phyloP scores from a whole-genome alignment of 1,140 invertebrate genomes.

The Doryteuthis pealeii region DNA sequence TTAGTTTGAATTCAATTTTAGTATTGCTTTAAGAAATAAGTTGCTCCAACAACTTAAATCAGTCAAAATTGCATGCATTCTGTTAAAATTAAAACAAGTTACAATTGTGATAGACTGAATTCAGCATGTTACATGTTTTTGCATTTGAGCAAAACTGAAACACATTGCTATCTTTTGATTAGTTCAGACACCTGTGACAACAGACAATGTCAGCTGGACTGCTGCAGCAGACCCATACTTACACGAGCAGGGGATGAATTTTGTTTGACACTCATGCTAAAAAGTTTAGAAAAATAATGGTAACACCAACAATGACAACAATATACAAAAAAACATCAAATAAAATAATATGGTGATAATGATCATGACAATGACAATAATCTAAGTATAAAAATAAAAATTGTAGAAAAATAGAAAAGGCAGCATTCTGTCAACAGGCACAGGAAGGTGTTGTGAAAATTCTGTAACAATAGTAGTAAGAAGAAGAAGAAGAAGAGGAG shows the following conservation, averaged over 20 bases:
- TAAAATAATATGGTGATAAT: background rate
- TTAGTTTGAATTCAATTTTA: too few relatives aligned
- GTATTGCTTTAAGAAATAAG: too few relatives aligned
- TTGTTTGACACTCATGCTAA: slow-evolving; percentile 12
- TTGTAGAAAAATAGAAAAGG: slow-evolving; percentile 5
- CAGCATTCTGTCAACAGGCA: slow-evolving; percentile 5
- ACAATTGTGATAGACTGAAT: too few relatives aligned
- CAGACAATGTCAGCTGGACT: background rate
- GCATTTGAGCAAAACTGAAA: too few relatives aligned
- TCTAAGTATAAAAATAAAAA: slow-evolving; percentile 8
- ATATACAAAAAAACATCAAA: slow-evolving; percentile 6
- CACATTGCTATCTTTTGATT: too few relatives aligned
- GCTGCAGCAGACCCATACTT: slow-evolving; percentile 2
- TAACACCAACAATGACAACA: slow-evolving; percentile 5
- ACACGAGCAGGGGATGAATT: background rate
- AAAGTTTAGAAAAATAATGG: background rate
- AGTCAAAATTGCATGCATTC: too few relatives aligned
- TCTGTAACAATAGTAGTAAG: background rate
- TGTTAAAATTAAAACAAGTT: too few relatives aligned
- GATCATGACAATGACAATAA: background rate
- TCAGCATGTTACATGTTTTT: too few relatives aligned
- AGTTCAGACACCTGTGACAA: background rate
- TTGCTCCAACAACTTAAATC: too few relatives aligned
- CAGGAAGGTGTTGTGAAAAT: slow-evolving; percentile 6
- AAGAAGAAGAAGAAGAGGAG: background rate